Evolutionary conservation across 1,140 invertebrate genomes (phyloP), one percentile per base, ranked within the genome.

Genomic region (Choristoneura fumiferana): DNA sequence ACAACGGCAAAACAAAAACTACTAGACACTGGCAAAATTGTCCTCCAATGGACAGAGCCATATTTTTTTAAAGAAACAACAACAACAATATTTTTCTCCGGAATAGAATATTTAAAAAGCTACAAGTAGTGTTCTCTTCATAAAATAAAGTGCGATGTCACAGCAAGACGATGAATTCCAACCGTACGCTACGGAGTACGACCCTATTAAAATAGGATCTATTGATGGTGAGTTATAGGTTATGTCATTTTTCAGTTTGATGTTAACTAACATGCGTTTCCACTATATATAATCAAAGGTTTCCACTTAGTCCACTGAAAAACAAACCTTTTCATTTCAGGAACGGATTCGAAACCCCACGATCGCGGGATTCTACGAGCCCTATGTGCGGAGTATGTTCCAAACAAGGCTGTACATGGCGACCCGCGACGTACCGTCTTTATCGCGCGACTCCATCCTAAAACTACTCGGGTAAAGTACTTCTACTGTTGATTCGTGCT

Each of bases 301-400:
- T 14, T 39, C 13, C 13, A 0, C 1, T 15, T 4, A 39, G 10
- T 12, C 6, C 4, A 14, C 4, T 39, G n/a, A 6, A 34, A 34
- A 34, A 34, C 33, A 4, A 34, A 4, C 33, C 4, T 5, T 9
- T 34, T 34, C 33, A 5, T 34, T 61, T 14, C 39, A 91, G 89
- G 95, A 0, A 97, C 96, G 13, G 96, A 97, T 78, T 92, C 89
- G 4, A 92, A 93, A 54, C 94, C 96, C 8, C 96, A 98, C 75
- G 96, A 98, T 76, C 92, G 91, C 73, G 96, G 91, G 29, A 92
- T 98, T 38, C 78, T 93, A 22, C 87, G 96, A 71, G 96, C 96
- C 1, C 83, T 96, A 17, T 76, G 92, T 63, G 90, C 94, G 0
- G 91, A 92, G 57, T 97, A 96, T 69, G 88, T 88, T 39, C 94